These are phyloP conservation scores for Diachrysia chrysitis DNA, from an alignment of 2,888 invertebrate genomes.

Conservation along the genomic window DNA sequence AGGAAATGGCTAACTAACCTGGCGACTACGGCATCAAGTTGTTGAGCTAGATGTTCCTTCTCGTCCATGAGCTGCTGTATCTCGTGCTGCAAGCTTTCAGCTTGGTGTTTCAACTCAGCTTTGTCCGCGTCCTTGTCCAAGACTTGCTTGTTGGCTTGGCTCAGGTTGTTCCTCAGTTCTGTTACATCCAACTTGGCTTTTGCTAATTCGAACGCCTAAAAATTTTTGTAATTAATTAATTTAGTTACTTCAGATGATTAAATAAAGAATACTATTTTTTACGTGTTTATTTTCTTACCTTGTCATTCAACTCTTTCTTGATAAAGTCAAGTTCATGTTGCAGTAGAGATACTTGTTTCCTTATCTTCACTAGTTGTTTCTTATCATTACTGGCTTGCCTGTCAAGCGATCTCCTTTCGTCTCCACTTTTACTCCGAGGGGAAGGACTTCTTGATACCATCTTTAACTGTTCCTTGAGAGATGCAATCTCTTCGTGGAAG, in stretches of 20 bases:
- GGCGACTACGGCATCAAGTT: conserved; percentile 67
- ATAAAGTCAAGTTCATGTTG: conserved; percentile 85
- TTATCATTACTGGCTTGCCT: conserved; percentile 88
- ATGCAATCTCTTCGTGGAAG: conserved; percentile 86
- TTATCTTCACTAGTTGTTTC: conserved; percentile 88
- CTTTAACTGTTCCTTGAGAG: conserved; percentile 83
- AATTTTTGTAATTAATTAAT: not conserved
- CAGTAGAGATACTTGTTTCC: conserved; percentile 80
- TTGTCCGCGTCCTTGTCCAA: conserved; percentile 71
- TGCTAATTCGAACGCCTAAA: conserved; percentile 85
- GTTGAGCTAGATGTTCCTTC: conserved; percentile 66
- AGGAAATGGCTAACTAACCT: conserved; percentile 61
- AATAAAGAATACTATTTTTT: no score
- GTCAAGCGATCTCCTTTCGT: conserved; percentile 83
- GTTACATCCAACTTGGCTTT: conserved; percentile 85
- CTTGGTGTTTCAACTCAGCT: conserved; percentile 67
- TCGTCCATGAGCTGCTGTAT: conserved; percentile 64
- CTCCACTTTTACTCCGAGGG: conserved; percentile 88
- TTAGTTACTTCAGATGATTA: not conserved
- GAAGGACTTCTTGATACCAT: conserved; percentile 89
- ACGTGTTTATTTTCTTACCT: conserved; percentile 68
- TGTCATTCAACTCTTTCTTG: conserved; percentile 85
- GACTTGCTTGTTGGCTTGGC: conserved; percentile 85
- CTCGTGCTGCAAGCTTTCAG: conserved; percentile 66
- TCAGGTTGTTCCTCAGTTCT: conserved; percentile 81